Conservation (phyloP, 2,113 vertebrate genomes). For the Rana temporaria region DNA sequence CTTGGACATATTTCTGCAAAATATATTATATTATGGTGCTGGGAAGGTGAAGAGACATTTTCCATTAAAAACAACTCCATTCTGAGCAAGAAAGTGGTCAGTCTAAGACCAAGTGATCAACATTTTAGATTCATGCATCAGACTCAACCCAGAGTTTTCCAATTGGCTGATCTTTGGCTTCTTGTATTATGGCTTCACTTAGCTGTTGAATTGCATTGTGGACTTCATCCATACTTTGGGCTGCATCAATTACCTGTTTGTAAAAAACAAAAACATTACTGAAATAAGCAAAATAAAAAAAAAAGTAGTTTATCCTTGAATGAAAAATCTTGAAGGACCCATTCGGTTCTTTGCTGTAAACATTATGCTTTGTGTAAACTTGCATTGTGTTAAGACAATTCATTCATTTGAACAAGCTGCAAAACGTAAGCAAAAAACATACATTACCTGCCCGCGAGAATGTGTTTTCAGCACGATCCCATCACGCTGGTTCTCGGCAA, state of each 20-base stretch:
- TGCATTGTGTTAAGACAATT: too few species aligned
- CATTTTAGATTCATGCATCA: neutral
- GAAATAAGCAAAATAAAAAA: neutral
- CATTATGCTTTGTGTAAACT: too few species aligned
- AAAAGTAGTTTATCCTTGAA: too few species aligned
- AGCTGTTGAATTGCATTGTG: constrained; percentile 77
- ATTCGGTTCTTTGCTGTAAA: too few species aligned
- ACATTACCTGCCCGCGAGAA: too few species aligned
- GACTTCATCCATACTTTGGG: constrained; percentile 80
- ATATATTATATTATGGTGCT: neutral
- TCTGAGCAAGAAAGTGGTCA: neutral
- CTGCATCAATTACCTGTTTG: constrained; percentile 84
- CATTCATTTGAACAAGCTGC: too few species aligned
- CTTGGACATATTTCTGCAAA: neutral
- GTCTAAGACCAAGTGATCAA: neutral
- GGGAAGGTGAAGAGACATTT: too few species aligned
- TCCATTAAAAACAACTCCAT: neutral
- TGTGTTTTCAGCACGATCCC: too few species aligned
- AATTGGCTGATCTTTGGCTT: constrained; percentile 69
- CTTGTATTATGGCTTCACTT: constrained; percentile 70
- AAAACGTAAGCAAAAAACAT: too few species aligned
- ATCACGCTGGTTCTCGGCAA: too few species aligned
- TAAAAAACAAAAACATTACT: too few species aligned
- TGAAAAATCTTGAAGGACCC: too few species aligned
- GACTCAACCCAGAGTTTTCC: constrained; percentile 82